A percentile compares a stretch with the other conserved stretches of the same genome.
phyloP scores from a whole-genome alignment of 2,888 invertebrate species.

The Helicoverpa assulta region DNA sequence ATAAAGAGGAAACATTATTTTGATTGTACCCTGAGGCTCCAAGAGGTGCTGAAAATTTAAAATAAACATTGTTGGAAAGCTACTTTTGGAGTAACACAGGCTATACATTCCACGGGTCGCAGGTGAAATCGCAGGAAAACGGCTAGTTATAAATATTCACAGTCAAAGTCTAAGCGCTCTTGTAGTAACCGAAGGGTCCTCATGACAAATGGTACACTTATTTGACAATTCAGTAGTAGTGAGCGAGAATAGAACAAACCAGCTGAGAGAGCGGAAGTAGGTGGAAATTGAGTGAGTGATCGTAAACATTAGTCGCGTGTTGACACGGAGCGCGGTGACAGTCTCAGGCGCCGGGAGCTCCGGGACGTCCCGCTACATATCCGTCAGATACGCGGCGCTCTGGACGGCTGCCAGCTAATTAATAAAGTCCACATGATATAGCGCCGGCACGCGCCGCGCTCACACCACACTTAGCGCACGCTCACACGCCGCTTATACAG shows the following conservation, averaged over 20 bases:
- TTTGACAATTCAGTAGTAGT: no score
- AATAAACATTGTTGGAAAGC: no score
- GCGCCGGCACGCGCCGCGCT: neutral
- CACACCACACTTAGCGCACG: neutral
- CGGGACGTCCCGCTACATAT: neutral
- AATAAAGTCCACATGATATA: constrained; percentile 13
- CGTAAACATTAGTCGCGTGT: constrained; percentile 3
- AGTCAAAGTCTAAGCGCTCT: neutral
- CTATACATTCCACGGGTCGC: no score
- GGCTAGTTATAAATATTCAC: neutral
- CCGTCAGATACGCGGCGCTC: neutral
- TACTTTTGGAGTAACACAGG: no score
- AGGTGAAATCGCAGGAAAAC: no score
- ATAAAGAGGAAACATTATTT: no score
- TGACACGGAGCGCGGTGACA: constrained; percentile 13
- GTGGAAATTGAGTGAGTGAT: constrained; percentile 22
- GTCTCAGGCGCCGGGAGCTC: constrained; percentile 7
- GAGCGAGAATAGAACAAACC: neutral
- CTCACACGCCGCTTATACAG: neutral
- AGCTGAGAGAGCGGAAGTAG: neutral
- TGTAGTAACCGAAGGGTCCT: neutral
- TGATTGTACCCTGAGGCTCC: no score
- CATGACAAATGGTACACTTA: no score
- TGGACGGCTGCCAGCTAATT: constrained; percentile 37
- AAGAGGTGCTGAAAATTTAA: no score